Evolutionary conservation across 2,888 invertebrate genomes (phyloP).

Genomic region (Halictus quadricinctus): DNA sequence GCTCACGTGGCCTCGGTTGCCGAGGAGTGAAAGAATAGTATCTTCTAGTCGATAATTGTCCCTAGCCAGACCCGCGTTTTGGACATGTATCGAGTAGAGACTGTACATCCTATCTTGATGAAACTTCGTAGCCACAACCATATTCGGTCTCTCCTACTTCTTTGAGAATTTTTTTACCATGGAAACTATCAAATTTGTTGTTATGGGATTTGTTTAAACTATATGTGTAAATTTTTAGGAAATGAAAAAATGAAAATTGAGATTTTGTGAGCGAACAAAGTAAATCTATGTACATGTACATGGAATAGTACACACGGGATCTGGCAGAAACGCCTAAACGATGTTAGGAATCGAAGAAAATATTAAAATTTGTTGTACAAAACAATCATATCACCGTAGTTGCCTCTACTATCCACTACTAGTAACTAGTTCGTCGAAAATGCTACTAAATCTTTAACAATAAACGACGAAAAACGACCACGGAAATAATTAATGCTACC

Average conservation of each 20-base stretch:
- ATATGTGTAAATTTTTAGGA: neutral
- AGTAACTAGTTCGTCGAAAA: slow-evolving; percentile 69
- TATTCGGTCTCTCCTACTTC: no score
- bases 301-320: neutral
- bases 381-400: slow-evolving; percentile 78
- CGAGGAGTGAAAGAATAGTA: no score
- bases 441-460: slow-evolving; percentile 61
- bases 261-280: neutral
- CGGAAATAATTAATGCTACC: neutral
- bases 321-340: neutral
- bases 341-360: neutral
- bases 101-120: no score
- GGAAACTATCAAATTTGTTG: neutral
- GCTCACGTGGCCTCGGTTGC: no score
- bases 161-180: neutral
- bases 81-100: no score
- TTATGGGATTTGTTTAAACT: neutral
- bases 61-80: no score
- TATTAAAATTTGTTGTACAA: slow-evolving; percentile 46
- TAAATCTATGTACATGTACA: neutral
- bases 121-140: no score
- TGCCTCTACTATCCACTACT: slow-evolving; percentile 74
- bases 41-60: no score
- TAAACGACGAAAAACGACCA: slow-evolving; percentile 1
- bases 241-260: neutral